These are phyloP conservation scores for Hoplostethus atlanticus DNA, from an alignment of 2,797 vertebrate genomes.

Conservation along the genomic window DNA sequence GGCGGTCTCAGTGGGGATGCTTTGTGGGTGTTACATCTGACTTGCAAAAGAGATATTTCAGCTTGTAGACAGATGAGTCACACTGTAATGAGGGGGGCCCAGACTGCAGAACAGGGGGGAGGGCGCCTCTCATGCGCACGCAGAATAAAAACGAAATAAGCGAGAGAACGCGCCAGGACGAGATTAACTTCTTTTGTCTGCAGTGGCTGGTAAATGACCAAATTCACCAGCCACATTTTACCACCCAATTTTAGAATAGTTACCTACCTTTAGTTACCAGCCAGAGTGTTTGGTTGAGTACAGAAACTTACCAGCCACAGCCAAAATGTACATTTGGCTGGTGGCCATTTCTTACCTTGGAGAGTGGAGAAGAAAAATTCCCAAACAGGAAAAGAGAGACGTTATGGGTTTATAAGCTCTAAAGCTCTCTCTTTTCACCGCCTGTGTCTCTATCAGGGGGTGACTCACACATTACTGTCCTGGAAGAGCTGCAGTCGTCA, in stretches of 20 bases:
- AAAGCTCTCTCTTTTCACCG: constrained; percentile 44
- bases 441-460: constrained; percentile 41
- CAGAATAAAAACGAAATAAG: constrained; percentile 3
- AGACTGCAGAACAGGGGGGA: not conserved
- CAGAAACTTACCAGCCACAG: too few relatives aligned
- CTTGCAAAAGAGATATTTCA: constrained; percentile 53
- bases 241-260: not conserved
- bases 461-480: constrained; percentile 67
- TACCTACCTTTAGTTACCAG: not conserved
- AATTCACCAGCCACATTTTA: not conserved
- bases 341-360: constrained; percentile 7
- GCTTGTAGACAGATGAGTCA: constrained; percentile 63
- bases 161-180: not conserved
- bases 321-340: too few relatives aligned
- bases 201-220: constrained; percentile 14
- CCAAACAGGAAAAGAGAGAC: constrained; percentile 2
- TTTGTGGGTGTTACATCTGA: constrained; percentile 49
- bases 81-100: constrained; percentile 19
- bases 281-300: not conserved
- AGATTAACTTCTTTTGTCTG: not conserved
- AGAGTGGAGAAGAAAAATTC: constrained; percentile 11
- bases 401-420: constrained; percentile 25
- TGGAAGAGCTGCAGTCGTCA: constrained; percentile 46
- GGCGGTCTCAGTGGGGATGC: constrained; percentile 29
- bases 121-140: constrained; percentile 5